These are phyloP conservation scores for Apodemia zela DNA, from an alignment of 2,888 invertebrate species.

Conservation along the genomic window DNA sequence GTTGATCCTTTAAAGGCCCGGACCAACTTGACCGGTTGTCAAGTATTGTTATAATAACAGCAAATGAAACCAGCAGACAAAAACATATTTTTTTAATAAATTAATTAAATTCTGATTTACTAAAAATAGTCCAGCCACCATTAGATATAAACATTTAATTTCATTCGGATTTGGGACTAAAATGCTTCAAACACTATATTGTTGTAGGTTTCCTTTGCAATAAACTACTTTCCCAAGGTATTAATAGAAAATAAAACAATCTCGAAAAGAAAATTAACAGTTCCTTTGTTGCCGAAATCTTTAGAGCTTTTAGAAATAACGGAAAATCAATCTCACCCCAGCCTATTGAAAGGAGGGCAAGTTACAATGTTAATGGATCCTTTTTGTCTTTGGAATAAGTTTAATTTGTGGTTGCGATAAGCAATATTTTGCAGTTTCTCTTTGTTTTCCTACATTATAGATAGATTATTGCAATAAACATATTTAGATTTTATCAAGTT, in stretches of 20 bases:
- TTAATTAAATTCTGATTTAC: too few relatives aligned
- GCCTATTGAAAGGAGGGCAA: slow-evolving; percentile 46
- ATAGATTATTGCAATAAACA: too few relatives aligned
- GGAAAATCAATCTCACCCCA: slow-evolving; percentile 50
- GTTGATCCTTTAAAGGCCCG: too few relatives aligned
- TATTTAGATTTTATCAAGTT: neutral
- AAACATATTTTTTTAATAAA: too few relatives aligned
- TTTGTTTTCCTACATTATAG: neutral
- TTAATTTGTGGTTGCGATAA: slow-evolving; percentile 36
- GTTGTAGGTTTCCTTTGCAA: too few relatives aligned
- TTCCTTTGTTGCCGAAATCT: slow-evolving; percentile 24
- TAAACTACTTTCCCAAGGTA: neutral
- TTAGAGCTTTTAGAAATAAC: slow-evolving; percentile 42
- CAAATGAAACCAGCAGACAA: too few relatives aligned
- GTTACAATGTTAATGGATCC: slow-evolving; percentile 59
- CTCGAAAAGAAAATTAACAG: slow-evolving; percentile 21
- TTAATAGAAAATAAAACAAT: slow-evolving; percentile 13
- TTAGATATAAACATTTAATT: too few relatives aligned
- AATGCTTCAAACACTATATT: too few relatives aligned
- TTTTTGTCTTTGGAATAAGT: slow-evolving; percentile 37
- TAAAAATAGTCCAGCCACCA: too few relatives aligned
- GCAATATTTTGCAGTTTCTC: neutral
- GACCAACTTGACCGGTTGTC: too few relatives aligned
- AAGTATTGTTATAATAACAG: too few relatives aligned
- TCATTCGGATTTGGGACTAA: too few relatives aligned